Base-by-base conservation (phyloP, 2,113 vertebrate species). In the Piliocolobus tephrosceles region DNA sequence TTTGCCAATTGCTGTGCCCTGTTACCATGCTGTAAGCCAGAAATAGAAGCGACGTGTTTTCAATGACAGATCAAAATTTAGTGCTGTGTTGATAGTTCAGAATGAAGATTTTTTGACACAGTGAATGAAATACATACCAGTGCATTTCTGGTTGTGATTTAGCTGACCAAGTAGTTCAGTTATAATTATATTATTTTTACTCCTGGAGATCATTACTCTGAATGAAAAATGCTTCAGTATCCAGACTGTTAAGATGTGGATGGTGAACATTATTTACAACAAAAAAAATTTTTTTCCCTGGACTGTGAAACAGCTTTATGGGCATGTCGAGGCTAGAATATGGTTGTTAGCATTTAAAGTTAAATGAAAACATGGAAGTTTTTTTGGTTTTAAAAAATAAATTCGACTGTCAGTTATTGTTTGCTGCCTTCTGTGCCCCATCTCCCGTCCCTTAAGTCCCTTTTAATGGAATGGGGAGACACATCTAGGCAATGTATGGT, bases 161-260 rank as follows among this genome's bases (percentile, higher is more conserved):
- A 98, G 97, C 94, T 97, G 97, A 96, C 98, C 96, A 89, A 96
- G 96, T 94, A 93, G 81, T 88, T 98, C 95, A 97, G 97, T 95
- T 98, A 97, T 98, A 98, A 98, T 98, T 98, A 97, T 98, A 98
- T 98, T 99, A 98, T 98, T 99, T 98, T 98, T 98, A 98, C 97
- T 98, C 98, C 98, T 96, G 95, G 98, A 98, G 98, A 98, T 98
- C 98, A 96, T 99, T 99, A 98, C 94, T 97, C 73, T 96, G 97
- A 98, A 96, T 98, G 97, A 98, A 99, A 97, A 98, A 96, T 95
- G 93, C 84, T 95, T 97, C 93, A 91, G 76, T 89, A 97, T 98
- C 96, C 96, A 86, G 98, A 97, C 97, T 98, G 96, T 98, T 98
- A 98, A 98, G 96, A 98, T 92, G 95, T 30, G 87, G 97, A 97